Percentiles rank a stretch among this genome's conserved stretches.
These are phyloP conservation scores for Clarias fuscus DNA, from an alignment of 2,797 vertebrate species.

Conservation along the genomic window DNA sequence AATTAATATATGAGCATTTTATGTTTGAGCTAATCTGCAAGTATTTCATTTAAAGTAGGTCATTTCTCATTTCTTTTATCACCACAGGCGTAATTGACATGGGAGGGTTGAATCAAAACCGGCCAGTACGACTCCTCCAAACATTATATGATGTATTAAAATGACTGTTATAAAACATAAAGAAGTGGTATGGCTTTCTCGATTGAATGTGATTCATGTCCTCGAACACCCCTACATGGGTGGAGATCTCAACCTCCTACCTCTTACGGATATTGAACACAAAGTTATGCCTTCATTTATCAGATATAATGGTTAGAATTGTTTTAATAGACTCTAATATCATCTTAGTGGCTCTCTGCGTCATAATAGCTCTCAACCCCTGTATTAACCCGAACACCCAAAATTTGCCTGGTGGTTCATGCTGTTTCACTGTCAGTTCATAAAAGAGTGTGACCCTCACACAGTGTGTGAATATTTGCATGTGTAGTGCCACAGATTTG, in stretches of 20 bases:
- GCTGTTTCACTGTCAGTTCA: constrained; percentile 44
- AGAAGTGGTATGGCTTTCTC: neutral
- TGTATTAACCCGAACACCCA: constrained; percentile 18
- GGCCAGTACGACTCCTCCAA: too few relatives aligned
- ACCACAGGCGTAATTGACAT: too few relatives aligned
- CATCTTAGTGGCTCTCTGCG: neutral
- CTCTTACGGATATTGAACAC: too few relatives aligned
- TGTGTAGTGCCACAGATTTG: constrained; percentile 12
- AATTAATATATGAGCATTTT: constrained; percentile 2
- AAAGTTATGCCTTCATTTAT: too few relatives aligned
- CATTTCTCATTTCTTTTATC: neutral
- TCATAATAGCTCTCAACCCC: neutral
- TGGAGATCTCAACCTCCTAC: too few relatives aligned
- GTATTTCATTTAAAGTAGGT: neutral
- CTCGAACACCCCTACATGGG: too few relatives aligned
- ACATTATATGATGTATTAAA: too few relatives aligned
- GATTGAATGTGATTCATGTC: too few relatives aligned
- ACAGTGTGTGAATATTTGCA: constrained; percentile 8
- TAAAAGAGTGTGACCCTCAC: constrained; percentile 47
- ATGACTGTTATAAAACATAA: too few relatives aligned
- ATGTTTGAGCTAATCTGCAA: neutral
- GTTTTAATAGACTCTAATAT: neutral
- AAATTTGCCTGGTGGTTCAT: constrained; percentile 17
- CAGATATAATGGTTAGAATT: neutral
- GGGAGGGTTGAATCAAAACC: too few relatives aligned